Base-by-base conservation (phyloP, 2,888 invertebrate species). In the Brenthis hecate region DNA sequence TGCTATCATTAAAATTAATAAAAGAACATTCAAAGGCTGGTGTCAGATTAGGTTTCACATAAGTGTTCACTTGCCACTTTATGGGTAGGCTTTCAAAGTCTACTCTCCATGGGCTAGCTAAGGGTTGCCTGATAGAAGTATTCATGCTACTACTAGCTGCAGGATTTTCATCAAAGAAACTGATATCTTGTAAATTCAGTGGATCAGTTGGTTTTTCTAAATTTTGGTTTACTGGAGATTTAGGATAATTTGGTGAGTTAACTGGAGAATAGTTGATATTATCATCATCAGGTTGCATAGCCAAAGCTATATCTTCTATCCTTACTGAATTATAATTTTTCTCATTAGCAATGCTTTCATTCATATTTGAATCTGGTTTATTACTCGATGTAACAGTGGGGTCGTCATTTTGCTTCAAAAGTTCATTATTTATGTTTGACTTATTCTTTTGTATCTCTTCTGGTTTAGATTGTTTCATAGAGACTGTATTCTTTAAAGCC, bases 11-110 rank as follows among this genome's bases (percentile, higher is more conserved):
- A 56, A 83, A 78, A 69, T 86, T 86, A 0, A 91, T 83, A 66
- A 89, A 92, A 6, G 92, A 92, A 66, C 87, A 83, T 71, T 93
- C 93, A 19, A 91, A 85, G 13, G 93, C 91, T 54, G 93, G 93
- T 56, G 93, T 93, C 93, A 93, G 92, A 69, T 93, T 89, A 11
- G 93, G 73, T 74, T 93, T 93, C 0, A 92, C 82, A 78, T 92
- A 89, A 6, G 89, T 83, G 70, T 92, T 90, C 5, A 81, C 85
- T 67, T 85, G 91, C 92, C 92, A 93, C 79, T 86, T 93, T 67
- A 91, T 87, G 5, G 91, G 90, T 61, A 92, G 78, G 66, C 78
- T 86, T 14, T 82, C 83, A 77, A 91, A 92, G 74, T 93, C 89
- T 1, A 86, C 88, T 68, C 93, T 81, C 93, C 93, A 93, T 1